Evolutionary conservation across 1,140 invertebrate species (phyloP), one percentile per base, ranked within the genome.

Genomic region (Dufourea novaeangliae): DNA sequence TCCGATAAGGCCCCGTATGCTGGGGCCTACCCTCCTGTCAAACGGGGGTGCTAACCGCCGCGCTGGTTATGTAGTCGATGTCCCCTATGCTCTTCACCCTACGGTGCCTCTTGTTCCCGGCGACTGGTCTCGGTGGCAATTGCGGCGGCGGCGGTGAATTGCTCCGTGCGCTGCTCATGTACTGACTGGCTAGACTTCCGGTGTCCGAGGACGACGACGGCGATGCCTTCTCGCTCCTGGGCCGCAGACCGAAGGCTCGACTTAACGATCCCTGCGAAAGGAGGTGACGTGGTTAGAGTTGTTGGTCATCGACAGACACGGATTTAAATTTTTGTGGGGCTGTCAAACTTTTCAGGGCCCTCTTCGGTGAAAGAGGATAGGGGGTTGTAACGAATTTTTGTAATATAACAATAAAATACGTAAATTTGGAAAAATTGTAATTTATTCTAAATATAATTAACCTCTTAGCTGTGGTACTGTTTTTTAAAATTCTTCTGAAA

Each of bases 31-130:
- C 90, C 89, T 92, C 91, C 78, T 92, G 92, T 92, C 91, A 92
- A 82, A 92, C 91, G 10, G 91, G 89, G 32, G 91, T 92, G 81
- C 90, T 92, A 0, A 89, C 92, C 52, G 87, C 89, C 80, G 93
- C 84, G 89, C 93, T 89, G 85, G 92, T 90, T 79, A 94, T 92
- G 69, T 94, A 93, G 41, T 96, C 95, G 80, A 95, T 95, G 87
- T 96, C 95, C 50, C 95, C 95, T 78, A 95, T 96, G 77, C 95
- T 96, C 82, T 95, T 95, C 22, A 96, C 95, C 20, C 95, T 92
- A 56, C 95, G 93, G 83, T 95, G 95, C 73, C 94, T 93, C 74
- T 94, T 93, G 80, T 88, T 85, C 27, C 85, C 82, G 41, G 89
- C 77, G 27, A 87, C 86, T 10, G 92, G 91, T 44, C 91, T 81